Evolutionary conservation across 2,888 invertebrate species (phyloP).

Genomic region (Drosophila heteroneura): DNA sequence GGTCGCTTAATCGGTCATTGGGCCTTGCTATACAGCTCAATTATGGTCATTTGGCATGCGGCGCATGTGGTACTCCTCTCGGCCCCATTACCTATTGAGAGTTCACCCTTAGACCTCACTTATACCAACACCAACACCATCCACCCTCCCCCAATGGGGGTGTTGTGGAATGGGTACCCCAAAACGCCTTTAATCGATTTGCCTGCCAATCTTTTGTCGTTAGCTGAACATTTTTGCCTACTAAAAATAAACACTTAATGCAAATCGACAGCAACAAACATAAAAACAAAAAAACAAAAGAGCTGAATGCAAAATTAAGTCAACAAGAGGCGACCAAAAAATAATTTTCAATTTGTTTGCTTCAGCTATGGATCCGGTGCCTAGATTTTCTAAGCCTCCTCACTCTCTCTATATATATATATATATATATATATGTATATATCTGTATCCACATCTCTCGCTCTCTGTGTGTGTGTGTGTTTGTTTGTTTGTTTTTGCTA

Average conservation of each 20-base stretch:
- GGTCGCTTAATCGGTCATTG: slow-evolving; percentile 76
- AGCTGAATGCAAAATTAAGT: slow-evolving; percentile 52
- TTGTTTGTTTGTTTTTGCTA: slow-evolving; percentile 47
- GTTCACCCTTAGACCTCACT: slow-evolving; percentile 37
- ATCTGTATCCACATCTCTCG: neutral
- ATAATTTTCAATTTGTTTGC: slow-evolving; percentile 53
- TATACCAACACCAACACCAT: neutral
- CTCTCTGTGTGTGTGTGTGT: neutral
- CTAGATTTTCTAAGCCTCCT: neutral
- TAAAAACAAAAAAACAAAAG: slow-evolving; percentile 23
- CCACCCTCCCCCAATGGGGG: slow-evolving; percentile 38
- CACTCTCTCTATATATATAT: neutral
- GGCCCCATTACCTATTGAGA: slow-evolving; percentile 19
- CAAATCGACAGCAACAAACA: slow-evolving; percentile 47
- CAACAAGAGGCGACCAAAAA: slow-evolving; percentile 41
- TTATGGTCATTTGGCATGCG: slow-evolving; percentile 80
- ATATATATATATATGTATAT: neutral
- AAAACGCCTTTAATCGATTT: slow-evolving; percentile 75
- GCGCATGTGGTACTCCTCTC: slow-evolving; percentile 54
- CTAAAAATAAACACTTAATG: slow-evolving; percentile 75
- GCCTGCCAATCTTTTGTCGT: slow-evolving; percentile 49
- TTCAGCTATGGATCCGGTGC: slow-evolving; percentile 29
- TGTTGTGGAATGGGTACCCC: neutral
- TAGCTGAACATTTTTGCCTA: slow-evolving; percentile 57
- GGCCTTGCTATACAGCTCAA: slow-evolving; percentile 80